Evolutionary conservation across 1,140 invertebrate species (phyloP), one percentile per base, ranked within the genome.

Genomic region (Homalodisca vitripennis): DNA sequence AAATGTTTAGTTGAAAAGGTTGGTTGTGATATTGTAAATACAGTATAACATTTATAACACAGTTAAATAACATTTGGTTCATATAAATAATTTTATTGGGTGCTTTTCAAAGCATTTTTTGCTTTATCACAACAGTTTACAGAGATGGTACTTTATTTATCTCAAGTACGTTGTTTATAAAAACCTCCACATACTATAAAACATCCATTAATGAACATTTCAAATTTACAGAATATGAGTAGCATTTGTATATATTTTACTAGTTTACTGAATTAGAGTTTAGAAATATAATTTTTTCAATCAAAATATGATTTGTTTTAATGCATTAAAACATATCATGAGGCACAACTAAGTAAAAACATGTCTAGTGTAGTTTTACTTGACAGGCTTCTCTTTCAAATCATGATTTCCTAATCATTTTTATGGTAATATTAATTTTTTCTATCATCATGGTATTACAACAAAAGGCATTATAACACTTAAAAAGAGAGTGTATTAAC

Each of bases 21-120:
- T 27, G 63, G 63, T 66, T 66, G 63, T 66, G 63, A 66, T 66
- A 66, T 66, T 66, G 63, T 66, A 66, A 66, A 66, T 47, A 66
- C 47, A 27, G 20, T 66, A 46, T 66, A 14, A 32, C 30, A 46
- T 46, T 66, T 46, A 20, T 31, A 30, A 13, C 17, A n/a, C 41
- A 66, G 14, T 47, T 34, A 46, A 46, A 41, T 20, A 17, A 12
- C 3, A 26, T 60, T 12, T 55, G 20, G 51, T 20, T 12, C 3
- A 12, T 10, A 6, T 55, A 55, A 22, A 55, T 55, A 55, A 55
- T 64, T 64, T 3, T 26, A 31, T 14, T 60, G 62, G 30, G 27
- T 46, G 30, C 30, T 34, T 64, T 32, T 64, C 30, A 64, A 12
- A 55, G 22, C 10, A 64, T 6, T 64, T 20, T 24, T 64, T 64